Evolutionary conservation across 1,140 invertebrate species (phyloP), one percentile per base, ranked within the genome.

Genomic region (Drosophila kikkawai): DNA sequence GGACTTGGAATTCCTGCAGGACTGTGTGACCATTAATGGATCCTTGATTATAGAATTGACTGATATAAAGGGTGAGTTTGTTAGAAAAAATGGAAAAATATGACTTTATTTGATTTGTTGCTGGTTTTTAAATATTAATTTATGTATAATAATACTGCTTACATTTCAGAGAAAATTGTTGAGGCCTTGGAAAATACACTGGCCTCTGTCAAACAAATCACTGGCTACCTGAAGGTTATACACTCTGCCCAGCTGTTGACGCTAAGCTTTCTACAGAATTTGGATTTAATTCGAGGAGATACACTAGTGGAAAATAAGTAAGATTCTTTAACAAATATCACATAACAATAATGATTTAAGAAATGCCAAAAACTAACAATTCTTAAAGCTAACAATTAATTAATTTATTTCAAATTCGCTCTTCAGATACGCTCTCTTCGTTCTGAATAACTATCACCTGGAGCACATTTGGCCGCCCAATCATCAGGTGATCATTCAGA

Each of bases 391-490:
- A 19, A 19, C 19, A 19, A 19, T 19, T 19, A 1, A 1, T 19
- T 1, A 19, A 39, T 22, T 22, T 26, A 4, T 5, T 2, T 15
- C 3, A 15, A 47, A 4, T 26, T 26, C 7, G 7, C 22, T 22
- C 26, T 9, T 12, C 7, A 92, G 95, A 56, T 96, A 96, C 92
- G 94, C 96, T 0, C 85, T 98, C 1, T 94, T 95, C 17, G 95
- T 98, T 1, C 93, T 96, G 37, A 98, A 99, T 91, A 99, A 99
- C 94, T 95, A 96, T 82, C 98, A 99, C 93, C 94, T 99, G 15
- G 96, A 98, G 92, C 95, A 98, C 75, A 93, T 99, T 0, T 99
- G 98, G 96, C 95, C 97, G 74, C 95, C 95, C 94, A 93, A 94
- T 19, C 94, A 93, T 9, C 93, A 95, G 77, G 92, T 93, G 2